Base-by-base conservation (phyloP, 2,888 invertebrate genomes). In the Prosopocoilus inquinatus region DNA sequence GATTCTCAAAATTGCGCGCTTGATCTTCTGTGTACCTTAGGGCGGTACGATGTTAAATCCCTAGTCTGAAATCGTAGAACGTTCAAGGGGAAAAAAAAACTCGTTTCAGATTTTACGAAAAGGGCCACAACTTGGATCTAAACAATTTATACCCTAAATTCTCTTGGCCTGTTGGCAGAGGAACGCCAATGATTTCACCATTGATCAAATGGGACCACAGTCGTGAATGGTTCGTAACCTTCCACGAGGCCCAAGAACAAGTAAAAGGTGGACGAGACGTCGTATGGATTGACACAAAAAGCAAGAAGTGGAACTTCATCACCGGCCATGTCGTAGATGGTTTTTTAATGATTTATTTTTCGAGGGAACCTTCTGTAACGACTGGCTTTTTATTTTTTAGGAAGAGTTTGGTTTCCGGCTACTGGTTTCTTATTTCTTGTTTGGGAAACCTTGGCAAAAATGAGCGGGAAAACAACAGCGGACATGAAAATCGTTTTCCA, bases 121-220 rank as follows among this genome's bases (percentile, higher is more conserved):
- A 82, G 20, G 96, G 97, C 1, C 69, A 89, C 50, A 86, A 90
- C 67, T 84, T 91, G 1, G 83, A 88, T 58, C 75, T 94, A 3
- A 81, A 88, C 1, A 84, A 86, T 53, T 79, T 97, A 36, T 95
- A 93, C 75, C 90, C 93, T 0, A 74, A 80, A 16, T 79, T 93
- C 0, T 70, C 83, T 41, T 93, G 85, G 75, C 96, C 96, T 0
- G 96, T 96, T 1, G 89, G 93, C 0, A 82, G 88, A 12, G 87
- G 88, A 0, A 95, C 95, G 0, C 89, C 92, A 0, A 91, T 90
- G 87, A 79, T 95, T 34, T 84, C 91, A 0, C 88, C 93, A 3
- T 78, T 90, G 2, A 84, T 96, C n/a, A 84, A 84, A 60, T 96
- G 96, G 95, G 90, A 96, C 64, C 96, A 96, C 68, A 81, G 83